Evolutionary conservation across 2,888 invertebrate genomes (phyloP).

Genomic region (Tipula vernalis): DNA sequence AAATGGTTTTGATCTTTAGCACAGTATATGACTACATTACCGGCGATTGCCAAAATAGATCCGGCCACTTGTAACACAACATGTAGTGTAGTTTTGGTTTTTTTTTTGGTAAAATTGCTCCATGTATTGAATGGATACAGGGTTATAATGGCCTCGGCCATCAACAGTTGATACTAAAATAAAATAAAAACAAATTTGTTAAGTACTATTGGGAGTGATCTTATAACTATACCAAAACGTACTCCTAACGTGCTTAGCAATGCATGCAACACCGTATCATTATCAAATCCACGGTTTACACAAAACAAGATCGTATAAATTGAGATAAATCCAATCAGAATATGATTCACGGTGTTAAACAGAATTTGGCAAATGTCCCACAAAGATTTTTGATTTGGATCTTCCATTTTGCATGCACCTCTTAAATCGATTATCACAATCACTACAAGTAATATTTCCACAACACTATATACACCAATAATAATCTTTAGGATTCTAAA

Average conservation of each 20-base stretch:
- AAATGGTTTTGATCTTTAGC: neutral
- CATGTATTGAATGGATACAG: neutral
- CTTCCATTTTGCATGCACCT: neutral
- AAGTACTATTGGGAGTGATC: neutral
- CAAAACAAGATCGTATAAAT: neutral
- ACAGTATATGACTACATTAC: neutral
- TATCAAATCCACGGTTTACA: neutral
- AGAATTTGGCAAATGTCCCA: neutral
- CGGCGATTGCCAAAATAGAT: neutral
- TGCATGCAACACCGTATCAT: neutral
- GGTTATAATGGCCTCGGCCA: neutral
- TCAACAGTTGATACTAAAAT: constrained; percentile 5
- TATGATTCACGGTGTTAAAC: neutral
- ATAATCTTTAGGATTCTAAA: neutral
- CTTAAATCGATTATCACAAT: neutral
- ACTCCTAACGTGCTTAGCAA: neutral
- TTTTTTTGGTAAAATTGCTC: neutral
- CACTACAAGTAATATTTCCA: neutral
- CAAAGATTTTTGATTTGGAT: neutral
- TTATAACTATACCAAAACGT: neutral
- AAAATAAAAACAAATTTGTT: neutral
- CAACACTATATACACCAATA: neutral
- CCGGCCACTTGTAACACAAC: neutral
- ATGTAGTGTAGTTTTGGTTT: neutral
- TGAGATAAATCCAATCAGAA: neutral